Evolutionary conservation across 1,140 invertebrate genomes (phyloP), one percentile per base, ranked within the genome.

Genomic region (Drosophila parvula): DNA sequence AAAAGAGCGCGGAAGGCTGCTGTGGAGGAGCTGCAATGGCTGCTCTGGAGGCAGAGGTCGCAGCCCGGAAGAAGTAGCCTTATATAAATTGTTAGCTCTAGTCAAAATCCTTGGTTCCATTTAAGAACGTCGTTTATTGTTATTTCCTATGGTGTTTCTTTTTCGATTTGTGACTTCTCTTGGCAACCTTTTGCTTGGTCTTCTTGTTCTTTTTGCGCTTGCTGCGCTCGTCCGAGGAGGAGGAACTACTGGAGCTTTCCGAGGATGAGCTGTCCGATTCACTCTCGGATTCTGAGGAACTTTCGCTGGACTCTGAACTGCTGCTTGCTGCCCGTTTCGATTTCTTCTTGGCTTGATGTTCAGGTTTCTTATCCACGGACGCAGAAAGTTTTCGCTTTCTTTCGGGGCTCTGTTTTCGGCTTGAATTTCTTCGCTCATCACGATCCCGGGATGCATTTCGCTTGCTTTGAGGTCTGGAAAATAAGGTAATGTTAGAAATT

Each of bases 1-100:
- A 63, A 2, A 80, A 76, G 27, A 16, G n/a, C 28, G 40, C 73
- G 9, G 48, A 65, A 27, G 84, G 78, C 7, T 91, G 84, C 34
- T 81, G 81, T 30, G 85, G 85, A 4, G 85, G 85, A 16, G 76
- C 81, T 11, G 78, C 80, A 0, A 78, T 74, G 74, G 73, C 81
- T 6, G 77, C 65, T 18, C 14, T 85, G 6, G 67, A 85, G 5
- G 50, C 65, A 5, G 84, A 89, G 28, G 11, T 69, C 1, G 43
- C 61, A 27, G 44, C 62, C 27, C 73, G 43, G 1, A 81, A 88
- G 30, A 88, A 91, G 51, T 84, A 81, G 50, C 43, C 32, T 48
- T 22, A 36, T 45, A 22, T 50, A 48, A 18, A 40, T 62, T 56
- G 0, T 30, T 69, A 48, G 27, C 28, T 61, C n/a, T 68, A 89